Conservation (phyloP, 2,113 vertebrate species). For the Leuciscus idus region DNA sequence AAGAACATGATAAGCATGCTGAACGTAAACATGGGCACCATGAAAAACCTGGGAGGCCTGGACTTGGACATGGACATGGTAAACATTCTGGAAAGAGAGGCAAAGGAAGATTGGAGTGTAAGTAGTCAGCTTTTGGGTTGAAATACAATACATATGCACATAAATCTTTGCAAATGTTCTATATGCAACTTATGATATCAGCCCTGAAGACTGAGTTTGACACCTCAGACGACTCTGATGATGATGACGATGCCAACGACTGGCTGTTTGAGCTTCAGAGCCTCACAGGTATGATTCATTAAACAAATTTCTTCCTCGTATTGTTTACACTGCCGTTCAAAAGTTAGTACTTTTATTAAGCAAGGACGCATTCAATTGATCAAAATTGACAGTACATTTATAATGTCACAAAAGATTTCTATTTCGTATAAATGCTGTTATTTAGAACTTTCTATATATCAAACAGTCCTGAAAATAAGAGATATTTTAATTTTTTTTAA, state of each 20-base stretch:
- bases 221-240: slow-evolving; percentile 23
- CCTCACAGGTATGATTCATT: slow-evolving; percentile 61
- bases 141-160: neutral
- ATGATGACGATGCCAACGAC: slow-evolving; percentile 52
- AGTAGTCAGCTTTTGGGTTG: neutral
- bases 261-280: slow-evolving; percentile 72
- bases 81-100: neutral
- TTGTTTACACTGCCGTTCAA: neutral
- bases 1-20: slow-evolving; percentile 38
- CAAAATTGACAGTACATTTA: neutral
- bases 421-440: too few relatives aligned
- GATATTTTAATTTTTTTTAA: too few relatives aligned
- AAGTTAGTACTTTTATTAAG: neutral
- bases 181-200: neutral
- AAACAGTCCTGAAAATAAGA: neutral
- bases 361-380: neutral
- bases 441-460: neutral
- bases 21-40: neutral
- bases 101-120: slow-evolving; percentile 60
- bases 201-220: slow-evolving; percentile 61
- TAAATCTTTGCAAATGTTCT: neutral
- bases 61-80: neutral
- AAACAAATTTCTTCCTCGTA: neutral
- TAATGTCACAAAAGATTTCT: neutral
- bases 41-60: neutral